Evolutionary conservation across 92 coral and sea anemone genomes (phyloP), one percentile per base, ranked within the genome.

Genomic region (Paramuricea clavata): DNA sequence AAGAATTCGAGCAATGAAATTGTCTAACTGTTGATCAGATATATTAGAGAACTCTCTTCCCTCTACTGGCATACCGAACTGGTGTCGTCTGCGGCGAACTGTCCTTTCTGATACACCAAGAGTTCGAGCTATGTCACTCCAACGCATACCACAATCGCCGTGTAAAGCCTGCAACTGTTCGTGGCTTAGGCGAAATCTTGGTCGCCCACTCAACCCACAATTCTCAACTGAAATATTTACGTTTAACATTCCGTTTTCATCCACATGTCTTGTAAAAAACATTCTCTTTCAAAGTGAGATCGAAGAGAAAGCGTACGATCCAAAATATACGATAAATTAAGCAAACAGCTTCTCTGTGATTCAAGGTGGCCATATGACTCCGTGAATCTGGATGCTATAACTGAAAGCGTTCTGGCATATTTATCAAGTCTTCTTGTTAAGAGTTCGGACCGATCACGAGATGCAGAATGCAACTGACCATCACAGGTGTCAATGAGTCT

Each of bases 71-170:
- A 69, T 69, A 69, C 75, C 75, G 4, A 33, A 69, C 26, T 69
- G n/a, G 75, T 69, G 43, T 69, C 75, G 75, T n/a, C 75, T 12
- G 13, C 75, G n/a, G 47, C 44, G 75, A 69, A 69, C 22, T 69
- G 75, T 69, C 44, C 75, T 28, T 69, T 69, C 75, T 69, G 75
- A 69, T 39, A 69, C 47, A 69, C 75, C 74, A 67, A 67, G 74
- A 67, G 17, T 67, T 13, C 34, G 36, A 9, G 74, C 74, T 9
- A 67, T 67, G 17, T 67, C 74, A 67, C 74, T 67, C 74, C 74
- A 67, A 6, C 39, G 74, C 39, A 67, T 25, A 30, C 39, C 36
- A 28, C 74, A 67, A 25, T 30, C 36, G 13, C 39, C 27, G 39
- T 67, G 74, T 16, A 67, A 67, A 21, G 74, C 39, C 36, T 67